Evolutionary conservation across 2,888 invertebrate species (phyloP).

Genomic region (Eilema depressum): DNA sequence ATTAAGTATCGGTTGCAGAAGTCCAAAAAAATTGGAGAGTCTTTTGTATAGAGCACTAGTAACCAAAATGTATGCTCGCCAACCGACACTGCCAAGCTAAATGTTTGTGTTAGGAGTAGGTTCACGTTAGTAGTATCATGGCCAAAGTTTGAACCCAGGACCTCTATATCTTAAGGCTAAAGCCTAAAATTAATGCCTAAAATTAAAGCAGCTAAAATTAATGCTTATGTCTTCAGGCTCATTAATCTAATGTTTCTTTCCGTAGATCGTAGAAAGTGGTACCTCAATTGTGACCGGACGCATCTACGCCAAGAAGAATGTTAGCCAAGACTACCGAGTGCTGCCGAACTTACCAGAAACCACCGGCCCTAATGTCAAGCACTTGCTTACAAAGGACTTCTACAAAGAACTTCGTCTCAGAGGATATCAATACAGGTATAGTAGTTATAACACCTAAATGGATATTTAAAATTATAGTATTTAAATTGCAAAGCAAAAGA

Average conservation of each 20-base stretch:
- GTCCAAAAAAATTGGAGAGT: no score
- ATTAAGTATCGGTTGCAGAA: no score
- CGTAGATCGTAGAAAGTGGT: conserved; percentile 89
- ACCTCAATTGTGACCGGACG: conserved; percentile 90
- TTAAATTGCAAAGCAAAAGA: background rate
- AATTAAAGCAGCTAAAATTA: no score
- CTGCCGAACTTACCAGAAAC: conserved; percentile 74
- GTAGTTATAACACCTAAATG: background rate
- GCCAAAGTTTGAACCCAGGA: no score
- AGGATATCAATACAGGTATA: conserved; percentile 89
- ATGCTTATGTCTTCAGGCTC: background rate
- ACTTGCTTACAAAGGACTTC: conserved; percentile 88
- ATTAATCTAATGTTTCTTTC: conserved; percentile 33
- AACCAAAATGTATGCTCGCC: no score
- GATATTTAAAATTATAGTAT: background rate
- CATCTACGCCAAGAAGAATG: conserved; percentile 87
- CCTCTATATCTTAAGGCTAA: no score
- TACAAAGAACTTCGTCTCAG: conserved; percentile 91
- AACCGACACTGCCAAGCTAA: no score
- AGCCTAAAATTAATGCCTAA: no score
- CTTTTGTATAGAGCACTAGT: no score
- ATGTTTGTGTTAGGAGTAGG: no score
- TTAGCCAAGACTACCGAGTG: conserved; percentile 84
- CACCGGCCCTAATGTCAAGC: conserved; percentile 76
- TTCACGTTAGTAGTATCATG: no score